Percentiles rank a stretch among this genome's conserved stretches.
Evolutionary conservation across 2,888 invertebrate genomes (phyloP).

Genomic region (Ormia ochracea): DNA sequence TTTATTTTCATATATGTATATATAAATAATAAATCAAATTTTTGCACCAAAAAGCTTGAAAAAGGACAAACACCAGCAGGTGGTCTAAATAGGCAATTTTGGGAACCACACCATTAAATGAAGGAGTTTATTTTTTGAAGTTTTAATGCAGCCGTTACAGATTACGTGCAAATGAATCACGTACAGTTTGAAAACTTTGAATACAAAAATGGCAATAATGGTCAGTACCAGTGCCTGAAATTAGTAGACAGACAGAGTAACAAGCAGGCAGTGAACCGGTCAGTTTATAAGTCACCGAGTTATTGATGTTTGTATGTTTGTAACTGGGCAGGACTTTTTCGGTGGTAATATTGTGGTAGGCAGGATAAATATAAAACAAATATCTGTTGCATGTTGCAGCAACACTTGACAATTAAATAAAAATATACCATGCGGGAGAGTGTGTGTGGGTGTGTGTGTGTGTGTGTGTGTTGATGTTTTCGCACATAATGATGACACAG

Average conservation of each 20-base stretch:
- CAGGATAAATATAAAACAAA: conserved; percentile 51
- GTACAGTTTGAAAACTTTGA: conserved; percentile 13
- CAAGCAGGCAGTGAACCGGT: background rate
- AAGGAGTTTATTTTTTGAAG: conserved; percentile 41
- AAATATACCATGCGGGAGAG: background rate
- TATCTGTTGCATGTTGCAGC: conserved; percentile 64
- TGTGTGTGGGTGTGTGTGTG: background rate
- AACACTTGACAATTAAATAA: conserved; percentile 59
- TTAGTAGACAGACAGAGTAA: background rate
- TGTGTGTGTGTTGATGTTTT: conserved; percentile 16
- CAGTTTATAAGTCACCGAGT: conserved; percentile 20
- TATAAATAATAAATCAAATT: too few relatives aligned
- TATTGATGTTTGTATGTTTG: background rate
- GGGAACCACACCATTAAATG: background rate
- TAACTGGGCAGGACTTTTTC: background rate
- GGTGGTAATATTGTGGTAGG: conserved; percentile 34
- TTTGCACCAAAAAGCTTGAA: too few relatives aligned
- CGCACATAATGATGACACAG: conserved; percentile 50
- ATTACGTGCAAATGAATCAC: conserved; percentile 56
- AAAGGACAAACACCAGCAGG: too few relatives aligned
- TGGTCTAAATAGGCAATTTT: background rate
- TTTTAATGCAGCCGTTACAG: conserved; percentile 51
- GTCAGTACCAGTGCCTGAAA: background rate
- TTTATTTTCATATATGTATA: too few relatives aligned
- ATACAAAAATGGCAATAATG: conserved; percentile 21